A percentile compares a stretch with the other conserved stretches of the same genome.
These are phyloP conservation scores for Drosophila saltans DNA, from an alignment of 1,140 invertebrate species.

Conservation along the genomic window DNA sequence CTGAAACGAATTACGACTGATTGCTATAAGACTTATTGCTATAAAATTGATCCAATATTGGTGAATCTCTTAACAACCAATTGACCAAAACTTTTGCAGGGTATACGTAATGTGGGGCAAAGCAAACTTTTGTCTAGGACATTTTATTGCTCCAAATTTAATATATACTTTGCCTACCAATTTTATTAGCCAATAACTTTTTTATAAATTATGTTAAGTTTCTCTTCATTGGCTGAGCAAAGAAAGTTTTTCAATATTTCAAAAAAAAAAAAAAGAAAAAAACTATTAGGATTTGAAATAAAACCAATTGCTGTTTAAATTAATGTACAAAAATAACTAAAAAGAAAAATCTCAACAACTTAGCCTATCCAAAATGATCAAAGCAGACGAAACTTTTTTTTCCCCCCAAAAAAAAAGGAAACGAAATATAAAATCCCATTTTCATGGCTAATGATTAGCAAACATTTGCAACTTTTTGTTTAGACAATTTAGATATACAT, in stretches of 20 bases:
- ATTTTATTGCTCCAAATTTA: too few species aligned
- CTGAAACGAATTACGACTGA: too few species aligned
- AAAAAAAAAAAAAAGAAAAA: not conserved
- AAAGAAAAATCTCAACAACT: not conserved
- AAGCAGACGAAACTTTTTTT: constrained; percentile 16
- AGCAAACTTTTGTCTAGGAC: too few species aligned
- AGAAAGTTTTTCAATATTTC: constrained; percentile 4
- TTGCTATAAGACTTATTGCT: too few species aligned
- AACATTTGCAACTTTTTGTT: constrained; percentile 19
- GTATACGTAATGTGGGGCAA: too few species aligned
- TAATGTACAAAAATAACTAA: not conserved
- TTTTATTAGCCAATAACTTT: not conserved
- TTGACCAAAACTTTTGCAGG: too few species aligned
- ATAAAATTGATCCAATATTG: too few species aligned
- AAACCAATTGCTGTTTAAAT: constrained; percentile 8
- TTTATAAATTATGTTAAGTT: too few species aligned
- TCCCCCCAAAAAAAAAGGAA: constrained; percentile 4
- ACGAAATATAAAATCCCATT: constrained; percentile 21
- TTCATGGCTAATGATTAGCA: constrained; percentile 25
- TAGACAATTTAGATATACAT: not conserved
- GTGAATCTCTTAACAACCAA: too few species aligned
- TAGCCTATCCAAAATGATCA: not conserved
- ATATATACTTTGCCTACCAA: too few species aligned
- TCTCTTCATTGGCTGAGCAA: not conserved
- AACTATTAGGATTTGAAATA: not conserved